Base-by-base conservation (phyloP, 1,140 invertebrate species). In the Adoxophyes honmai region DNA sequence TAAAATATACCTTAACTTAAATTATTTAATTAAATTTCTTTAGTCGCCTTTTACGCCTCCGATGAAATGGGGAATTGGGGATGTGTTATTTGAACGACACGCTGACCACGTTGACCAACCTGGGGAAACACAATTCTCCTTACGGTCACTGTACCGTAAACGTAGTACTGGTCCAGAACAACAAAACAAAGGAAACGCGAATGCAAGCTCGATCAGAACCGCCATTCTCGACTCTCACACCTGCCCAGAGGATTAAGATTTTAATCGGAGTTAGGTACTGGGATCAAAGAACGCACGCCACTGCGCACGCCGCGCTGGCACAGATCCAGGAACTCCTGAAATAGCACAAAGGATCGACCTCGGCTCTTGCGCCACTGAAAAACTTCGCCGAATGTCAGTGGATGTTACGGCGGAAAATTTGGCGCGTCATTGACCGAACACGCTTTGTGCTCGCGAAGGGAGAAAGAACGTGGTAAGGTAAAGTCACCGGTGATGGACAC, bases 331-430 rank as follows among this genome's bases (percentile, higher is more conserved):
- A 81, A 81, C 75, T 78, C 79, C 84, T 83, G 73, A 86, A 87
- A 87, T 87, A 87, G 81, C 82, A 87, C 84, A 87, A 87, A 87
- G 84, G 81, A 87, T 79, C 72, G 75, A 82, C 81, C 78, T 82
- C 71, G 70, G 66, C 54, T 60, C 72, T 73, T 66, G 55, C 34
- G 53, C 53, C 56, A 62, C 65, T 75, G 73, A 72, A 82, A 73
- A 84, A 85, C 83, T 85, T 78, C 86, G 82, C 65, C 74, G 84
- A 88, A 76, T 79, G 75, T 81, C 76, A 70, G 70, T 66, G 74
- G 52, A 69, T 67, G 56, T 57, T 64, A 67, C 51, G 59, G 56
- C 62, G 82, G 81, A 81, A 84, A 83, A 76, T 80, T 83, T 76
- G 61, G 73, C 71, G 73, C 74, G 75, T 87, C 80, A 87, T 52